These are phyloP conservation scores for Drosophila orena DNA, from an alignment of 1,140 invertebrate species.

Conservation along the genomic window DNA sequence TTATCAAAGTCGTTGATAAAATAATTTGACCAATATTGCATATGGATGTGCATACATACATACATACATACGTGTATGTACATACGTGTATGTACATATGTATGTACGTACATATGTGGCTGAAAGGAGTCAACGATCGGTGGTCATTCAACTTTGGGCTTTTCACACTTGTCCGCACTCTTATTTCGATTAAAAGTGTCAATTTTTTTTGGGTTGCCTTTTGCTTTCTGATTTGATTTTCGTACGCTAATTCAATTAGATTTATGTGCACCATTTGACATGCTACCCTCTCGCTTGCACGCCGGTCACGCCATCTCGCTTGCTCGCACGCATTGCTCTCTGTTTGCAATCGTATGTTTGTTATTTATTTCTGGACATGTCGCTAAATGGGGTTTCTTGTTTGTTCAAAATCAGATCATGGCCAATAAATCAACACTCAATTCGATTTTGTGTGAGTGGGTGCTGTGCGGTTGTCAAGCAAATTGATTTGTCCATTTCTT, in stretches of 20 bases:
- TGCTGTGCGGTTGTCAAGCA: conserved; percentile 23
- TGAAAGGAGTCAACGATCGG: conserved; percentile 33
- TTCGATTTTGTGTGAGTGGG: conserved; percentile 53
- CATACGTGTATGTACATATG: conserved; percentile 1
- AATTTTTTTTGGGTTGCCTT: conserved; percentile 52
- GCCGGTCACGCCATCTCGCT: not conserved
- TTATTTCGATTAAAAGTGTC: conserved; percentile 48
- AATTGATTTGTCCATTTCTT: conserved; percentile 56
- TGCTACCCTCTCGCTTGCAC: conserved; percentile 9
- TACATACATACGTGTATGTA: conserved; percentile 1
- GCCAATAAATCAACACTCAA: conserved; percentile 80
- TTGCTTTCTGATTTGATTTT: conserved; percentile 64
- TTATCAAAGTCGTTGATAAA: conserved; percentile 30
- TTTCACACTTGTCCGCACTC: conserved; percentile 10
- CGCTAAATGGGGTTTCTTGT: conserved; percentile 77
- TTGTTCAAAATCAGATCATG: conserved; percentile 80
- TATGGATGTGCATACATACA: conserved; percentile 13
- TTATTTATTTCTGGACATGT: conserved; percentile 76
- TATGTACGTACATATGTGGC: not conserved
- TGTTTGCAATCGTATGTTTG: conserved; percentile 33
- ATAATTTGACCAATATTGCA: conserved; percentile 39
- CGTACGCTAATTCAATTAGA: conserved; percentile 78
- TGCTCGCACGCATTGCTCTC: not conserved
- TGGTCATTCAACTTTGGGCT: conserved; percentile 27
- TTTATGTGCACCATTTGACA: conserved; percentile 75